A percentile compares a stretch with the other conserved stretches of the same genome.
Conservation (phyloP, 2,888 invertebrate species). For the Oxycera nigricornis region DNA sequence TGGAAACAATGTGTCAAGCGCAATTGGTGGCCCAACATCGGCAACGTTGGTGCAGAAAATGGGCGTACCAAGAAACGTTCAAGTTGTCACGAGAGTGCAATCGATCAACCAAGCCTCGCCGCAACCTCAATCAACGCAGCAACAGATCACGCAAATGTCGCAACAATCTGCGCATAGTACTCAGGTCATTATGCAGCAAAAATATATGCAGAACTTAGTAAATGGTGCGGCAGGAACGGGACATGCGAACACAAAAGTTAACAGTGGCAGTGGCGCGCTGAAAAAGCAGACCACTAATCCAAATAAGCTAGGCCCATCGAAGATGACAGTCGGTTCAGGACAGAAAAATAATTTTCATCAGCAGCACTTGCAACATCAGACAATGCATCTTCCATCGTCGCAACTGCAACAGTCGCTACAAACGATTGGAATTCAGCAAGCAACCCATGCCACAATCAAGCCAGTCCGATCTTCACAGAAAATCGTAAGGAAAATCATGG, state of each 20-base stretch:
- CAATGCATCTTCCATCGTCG: slow-evolving; percentile 1
- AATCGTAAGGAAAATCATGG: slow-evolving; percentile 58
- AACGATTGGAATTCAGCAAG: slow-evolving; percentile 49
- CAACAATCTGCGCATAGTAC: slow-evolving; percentile 41
- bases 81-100: slow-evolving; percentile 57
- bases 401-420: slow-evolving; percentile 33
- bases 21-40: slow-evolving; percentile 17
- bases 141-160: slow-evolving; percentile 47
- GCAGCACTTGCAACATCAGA: slow-evolving; percentile 25
- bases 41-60: slow-evolving; percentile 48
- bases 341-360: slow-evolving; percentile 8
- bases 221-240: not conserved
- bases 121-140: slow-evolving; percentile 47
- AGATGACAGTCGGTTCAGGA: not conserved
- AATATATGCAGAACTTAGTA: slow-evolving; percentile 51
- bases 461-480: slow-evolving; percentile 51
- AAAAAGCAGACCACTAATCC: slow-evolving; percentile 51
- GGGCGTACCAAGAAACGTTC: slow-evolving; percentile 54
- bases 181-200: slow-evolving; percentile 52
- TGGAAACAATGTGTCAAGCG: slow-evolving; percentile 37
- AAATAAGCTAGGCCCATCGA: slow-evolving; percentile 32
- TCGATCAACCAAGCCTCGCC: slow-evolving; percentile 47
- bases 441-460: slow-evolving; percentile 48
- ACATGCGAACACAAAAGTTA: slow-evolving; percentile 41
- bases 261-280: slow-evolving; percentile 52